phyloP scores from a whole-genome alignment of 92 coral and sea anemone species.

The Zoanthus gigantus region DNA sequence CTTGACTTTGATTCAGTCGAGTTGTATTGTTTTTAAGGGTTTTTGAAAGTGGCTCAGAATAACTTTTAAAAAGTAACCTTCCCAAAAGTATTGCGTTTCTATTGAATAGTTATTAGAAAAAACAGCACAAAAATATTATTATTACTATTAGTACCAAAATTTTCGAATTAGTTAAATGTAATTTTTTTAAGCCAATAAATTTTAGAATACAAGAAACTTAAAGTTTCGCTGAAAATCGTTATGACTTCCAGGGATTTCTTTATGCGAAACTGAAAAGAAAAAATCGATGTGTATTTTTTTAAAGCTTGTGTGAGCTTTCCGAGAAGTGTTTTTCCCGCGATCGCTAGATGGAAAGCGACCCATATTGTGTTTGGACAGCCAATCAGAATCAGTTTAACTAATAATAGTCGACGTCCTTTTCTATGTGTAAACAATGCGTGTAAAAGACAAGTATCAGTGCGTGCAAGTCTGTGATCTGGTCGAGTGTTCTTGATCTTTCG shows the following conservation, averaged over 20 bases:
- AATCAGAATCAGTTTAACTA: conserved; percentile 13
- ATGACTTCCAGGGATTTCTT: not conserved
- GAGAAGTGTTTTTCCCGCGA: not conserved
- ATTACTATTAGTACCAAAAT: not conserved
- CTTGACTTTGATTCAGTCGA: conserved; percentile 2
- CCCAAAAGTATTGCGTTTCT: not conserved
- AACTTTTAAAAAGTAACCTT: not conserved
- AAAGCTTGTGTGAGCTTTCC: not conserved
- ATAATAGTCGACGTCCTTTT: conserved; percentile 9
- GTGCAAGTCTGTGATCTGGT: conserved; percentile 5
- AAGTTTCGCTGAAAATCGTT: not conserved
- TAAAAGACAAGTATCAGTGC: conserved; percentile 34
- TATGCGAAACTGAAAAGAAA: conserved; percentile 30
- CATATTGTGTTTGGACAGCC: conserved; percentile 22
- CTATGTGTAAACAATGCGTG: conserved; percentile 29
- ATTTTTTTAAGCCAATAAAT: not conserved
- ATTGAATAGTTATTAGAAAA: not conserved
- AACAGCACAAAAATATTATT: not conserved
- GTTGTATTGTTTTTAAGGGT: not conserved
- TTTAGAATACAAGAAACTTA: not conserved
- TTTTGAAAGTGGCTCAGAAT: not conserved
- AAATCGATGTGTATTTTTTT: not conserved
- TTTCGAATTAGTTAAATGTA: not conserved
- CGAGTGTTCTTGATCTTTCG: not conserved
- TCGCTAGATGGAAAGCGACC: not conserved